Conservation (phyloP, 1,140 invertebrate species). For the Leptestheria dahalacensis region DNA sequence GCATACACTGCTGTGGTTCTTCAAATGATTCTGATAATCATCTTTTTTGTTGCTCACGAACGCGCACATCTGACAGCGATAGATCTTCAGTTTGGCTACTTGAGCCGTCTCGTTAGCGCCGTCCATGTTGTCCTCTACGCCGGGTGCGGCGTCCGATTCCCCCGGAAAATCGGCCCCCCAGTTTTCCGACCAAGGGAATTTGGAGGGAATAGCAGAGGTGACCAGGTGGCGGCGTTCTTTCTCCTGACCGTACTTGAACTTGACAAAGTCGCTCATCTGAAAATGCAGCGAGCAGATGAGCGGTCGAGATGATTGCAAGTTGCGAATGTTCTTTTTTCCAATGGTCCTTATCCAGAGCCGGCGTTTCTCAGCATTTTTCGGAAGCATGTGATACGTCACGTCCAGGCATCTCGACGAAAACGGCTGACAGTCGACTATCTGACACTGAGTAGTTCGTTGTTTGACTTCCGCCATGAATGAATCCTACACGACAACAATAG, state of each 20-base stretch:
- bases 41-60: background rate
- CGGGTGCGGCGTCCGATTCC: no score
- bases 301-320: background rate
- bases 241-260: background rate
- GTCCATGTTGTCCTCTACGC: no score
- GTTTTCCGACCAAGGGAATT: background rate
- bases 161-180: background rate
- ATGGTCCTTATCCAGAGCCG: background rate
- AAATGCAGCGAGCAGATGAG: background rate
- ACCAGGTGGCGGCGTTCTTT: background rate
- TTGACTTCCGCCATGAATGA: no score
- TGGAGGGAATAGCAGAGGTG: background rate
- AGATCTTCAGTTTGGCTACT: background rate
- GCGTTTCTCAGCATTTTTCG: background rate
- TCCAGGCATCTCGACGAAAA: background rate
- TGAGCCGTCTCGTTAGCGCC: background rate
- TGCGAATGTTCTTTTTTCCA: background rate
- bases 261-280: background rate
- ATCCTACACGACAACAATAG: no score
- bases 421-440: background rate
- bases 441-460: background rate
- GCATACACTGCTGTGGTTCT: background rate
- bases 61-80: background rate
- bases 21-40: background rate
- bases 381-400: background rate